Evolutionary conservation across 2,113 vertebrate species (phyloP).

Genomic region (Pavo muticus): DNA sequence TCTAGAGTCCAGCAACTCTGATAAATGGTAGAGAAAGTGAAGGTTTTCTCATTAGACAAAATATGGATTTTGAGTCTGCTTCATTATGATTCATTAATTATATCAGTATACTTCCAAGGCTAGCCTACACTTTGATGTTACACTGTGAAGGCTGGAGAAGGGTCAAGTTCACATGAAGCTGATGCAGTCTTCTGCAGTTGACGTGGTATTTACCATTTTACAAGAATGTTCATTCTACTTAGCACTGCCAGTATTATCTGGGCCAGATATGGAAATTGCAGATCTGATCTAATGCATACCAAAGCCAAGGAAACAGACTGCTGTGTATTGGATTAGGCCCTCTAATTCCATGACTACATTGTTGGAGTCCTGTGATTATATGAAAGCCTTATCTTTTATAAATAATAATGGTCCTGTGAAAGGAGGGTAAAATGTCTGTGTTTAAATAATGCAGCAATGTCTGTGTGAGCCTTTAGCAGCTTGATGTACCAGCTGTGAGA

Average conservation of each 20-base stretch:
- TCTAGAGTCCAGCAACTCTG: background rate
- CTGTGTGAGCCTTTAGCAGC: background rate
- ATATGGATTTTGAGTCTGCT: background rate
- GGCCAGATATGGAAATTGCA: background rate
- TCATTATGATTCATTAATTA: background rate
- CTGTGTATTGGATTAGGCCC: background rate
- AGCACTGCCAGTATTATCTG: background rate
- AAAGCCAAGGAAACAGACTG: background rate
- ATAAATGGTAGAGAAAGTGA: background rate
- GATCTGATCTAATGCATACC: background rate
- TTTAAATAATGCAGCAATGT: background rate
- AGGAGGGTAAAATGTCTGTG: background rate
- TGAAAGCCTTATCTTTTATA: background rate
- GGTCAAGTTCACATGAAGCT: background rate
- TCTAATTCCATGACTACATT: background rate
- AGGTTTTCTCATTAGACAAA: background rate
- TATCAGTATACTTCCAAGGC: background rate
- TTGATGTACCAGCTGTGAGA: background rate
- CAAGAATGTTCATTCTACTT: background rate
- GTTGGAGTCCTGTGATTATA: background rate
- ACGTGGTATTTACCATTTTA: background rate
- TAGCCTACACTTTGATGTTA: background rate
- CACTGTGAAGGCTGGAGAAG: background rate
- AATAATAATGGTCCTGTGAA: background rate
- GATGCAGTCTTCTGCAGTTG: background rate